Base-by-base conservation (phyloP, 2,888 invertebrate genomes). In the Drosophila demipolita region DNA sequence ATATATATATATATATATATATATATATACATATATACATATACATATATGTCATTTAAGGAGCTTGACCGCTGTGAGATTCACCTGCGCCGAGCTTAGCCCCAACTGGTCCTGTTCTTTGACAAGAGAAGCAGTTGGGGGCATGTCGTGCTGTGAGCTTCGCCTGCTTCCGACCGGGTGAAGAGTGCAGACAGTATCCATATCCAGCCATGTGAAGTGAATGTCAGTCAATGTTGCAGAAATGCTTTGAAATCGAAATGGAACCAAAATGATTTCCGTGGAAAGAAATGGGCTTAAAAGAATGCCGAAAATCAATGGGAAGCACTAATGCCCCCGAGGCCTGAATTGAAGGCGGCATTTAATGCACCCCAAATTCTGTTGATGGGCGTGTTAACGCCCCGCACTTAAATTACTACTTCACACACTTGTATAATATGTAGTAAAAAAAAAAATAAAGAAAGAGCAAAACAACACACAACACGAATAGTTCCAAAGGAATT, bases 361-460 rank as follows among this genome's bases (percentile, higher is more conserved):
- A 86, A 89, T 89, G 89, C 85, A 80, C 78, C 61, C 63, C 65
- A 64, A 83, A 77, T 75, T 66, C 82, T 77, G 74, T 73, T 69
- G 71, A 68, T 86, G 75, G 87, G 87, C 87, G 87, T 87, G 84
- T 75, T 75, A 65, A 72, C 73, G 82, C 76, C 72, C 78, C 78
- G 23, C 84, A 84, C 89, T 90, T 89, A 90, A 87, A 87, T 87
- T 87, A 89, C 90, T 75, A 82, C 87, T 90, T 90, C 87, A 87
- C 89, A 90, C 87, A 87, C 90, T 86, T 89, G 83, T 82, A 68
- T 78, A 89, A 89, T 78, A 85, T 87, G 89, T 84, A 87, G 75
- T 82, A 83, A 54, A 53, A 57, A 62, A 57, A 40, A 33, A 40
- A 62, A 54, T 11, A 53, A 38, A 40, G 66, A 35, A 49, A 57